Evolutionary conservation across 2,113 vertebrate species (phyloP).

Genomic region (Paramormyrops kingsleyae): DNA sequence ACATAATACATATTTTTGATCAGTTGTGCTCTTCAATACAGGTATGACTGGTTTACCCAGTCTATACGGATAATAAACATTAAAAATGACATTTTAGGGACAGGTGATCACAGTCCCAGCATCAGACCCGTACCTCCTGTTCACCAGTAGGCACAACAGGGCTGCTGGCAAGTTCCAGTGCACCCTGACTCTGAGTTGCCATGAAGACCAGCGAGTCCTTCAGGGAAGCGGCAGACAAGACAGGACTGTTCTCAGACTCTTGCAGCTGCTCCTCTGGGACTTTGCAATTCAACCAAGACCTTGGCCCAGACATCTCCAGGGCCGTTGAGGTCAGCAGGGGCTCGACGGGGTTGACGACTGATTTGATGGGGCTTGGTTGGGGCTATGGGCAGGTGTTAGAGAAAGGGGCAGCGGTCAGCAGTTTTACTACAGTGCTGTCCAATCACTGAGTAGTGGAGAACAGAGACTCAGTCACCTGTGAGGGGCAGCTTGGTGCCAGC

Average conservation of each 20-base stretch:
- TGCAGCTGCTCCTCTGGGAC: conserved; percentile 20
- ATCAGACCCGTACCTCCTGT: conserved; percentile 42
- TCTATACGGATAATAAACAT: background rate
- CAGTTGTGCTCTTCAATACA: background rate
- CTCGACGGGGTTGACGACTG: conserved; percentile 12
- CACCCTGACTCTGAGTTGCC: conserved; percentile 42
- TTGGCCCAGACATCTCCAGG: conserved; percentile 26
- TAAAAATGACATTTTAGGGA: background rate
- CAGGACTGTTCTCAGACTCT: conserved; percentile 27
- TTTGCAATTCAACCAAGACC: conserved; percentile 27
- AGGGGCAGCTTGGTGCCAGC: background rate
- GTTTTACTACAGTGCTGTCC: background rate
- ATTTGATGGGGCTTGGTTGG: background rate
- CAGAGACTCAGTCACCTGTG: background rate
- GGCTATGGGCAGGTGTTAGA: conserved; percentile 27
- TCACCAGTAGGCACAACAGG: conserved; percentile 18
- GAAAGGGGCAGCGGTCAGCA: conserved; percentile 15
- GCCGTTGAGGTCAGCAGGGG: conserved; percentile 48
- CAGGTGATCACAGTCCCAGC: background rate
- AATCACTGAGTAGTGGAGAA: background rate
- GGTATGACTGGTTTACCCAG: background rate
- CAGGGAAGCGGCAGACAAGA: conserved; percentile 14
- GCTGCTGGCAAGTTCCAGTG: conserved; percentile 39
- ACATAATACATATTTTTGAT: background rate
- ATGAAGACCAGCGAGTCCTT: conserved; percentile 43